A percentile compares a stretch with the other conserved stretches of the same genome.
Evolutionary conservation across 2,113 vertebrate species (phyloP).

Genomic region (Sterna hirundo): DNA sequence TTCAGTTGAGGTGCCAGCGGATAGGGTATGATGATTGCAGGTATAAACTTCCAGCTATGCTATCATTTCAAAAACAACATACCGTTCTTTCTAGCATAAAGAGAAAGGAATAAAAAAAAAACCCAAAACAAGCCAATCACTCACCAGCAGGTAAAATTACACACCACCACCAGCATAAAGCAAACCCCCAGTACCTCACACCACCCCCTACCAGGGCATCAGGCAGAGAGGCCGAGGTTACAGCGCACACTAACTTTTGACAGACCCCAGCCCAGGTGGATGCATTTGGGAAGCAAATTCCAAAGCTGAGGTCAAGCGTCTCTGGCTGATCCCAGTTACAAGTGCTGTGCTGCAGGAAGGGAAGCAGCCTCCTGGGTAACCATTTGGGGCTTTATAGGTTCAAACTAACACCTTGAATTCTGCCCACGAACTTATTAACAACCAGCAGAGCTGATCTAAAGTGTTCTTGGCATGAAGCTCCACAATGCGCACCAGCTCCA

Average conservation of each 20-base stretch:
- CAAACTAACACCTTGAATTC: conserved; percentile 31
- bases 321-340: not conserved
- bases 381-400: not conserved
- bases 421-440: conserved; percentile 25
- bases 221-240: not conserved
- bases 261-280: not conserved
- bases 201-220: not conserved
- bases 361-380: conserved; percentile 12
- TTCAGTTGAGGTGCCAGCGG: too few relatives aligned
- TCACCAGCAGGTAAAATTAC: not conserved
- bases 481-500: not conserved
- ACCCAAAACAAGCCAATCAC: not conserved
- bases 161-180: not conserved
- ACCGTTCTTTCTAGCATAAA: not conserved
- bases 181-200: not conserved
- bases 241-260: not conserved
- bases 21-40: not conserved
- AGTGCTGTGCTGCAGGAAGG: not conserved
- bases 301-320: not conserved
- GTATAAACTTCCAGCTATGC: not conserved
- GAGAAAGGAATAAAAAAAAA: not conserved
- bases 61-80: not conserved
- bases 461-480: conserved; percentile 25
- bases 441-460: not conserved
- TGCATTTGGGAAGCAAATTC: not conserved